These are phyloP conservation scores for Oithona nana DNA, from an alignment of 2,888 invertebrate species.

Conservation along the genomic window DNA sequence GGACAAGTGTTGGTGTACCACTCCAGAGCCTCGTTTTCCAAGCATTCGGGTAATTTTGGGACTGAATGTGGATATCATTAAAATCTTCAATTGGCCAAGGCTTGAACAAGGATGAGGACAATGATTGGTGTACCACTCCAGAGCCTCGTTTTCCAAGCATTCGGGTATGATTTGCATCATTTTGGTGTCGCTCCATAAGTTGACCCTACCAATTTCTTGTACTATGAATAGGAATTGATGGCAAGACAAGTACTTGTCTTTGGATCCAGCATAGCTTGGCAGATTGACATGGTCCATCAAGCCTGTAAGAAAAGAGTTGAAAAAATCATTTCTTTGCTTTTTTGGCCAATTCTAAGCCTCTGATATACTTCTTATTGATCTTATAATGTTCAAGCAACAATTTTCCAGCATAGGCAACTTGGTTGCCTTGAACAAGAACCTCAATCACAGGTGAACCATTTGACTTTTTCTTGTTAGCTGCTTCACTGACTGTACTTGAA, in stretches of 20 bases:
- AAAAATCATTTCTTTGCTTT: neutral
- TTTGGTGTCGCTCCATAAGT: neutral
- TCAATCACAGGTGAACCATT: conserved; percentile 36
- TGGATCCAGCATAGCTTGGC: neutral
- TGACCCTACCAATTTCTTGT: neutral
- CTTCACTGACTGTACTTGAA: conserved; percentile 54
- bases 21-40: too few species aligned
- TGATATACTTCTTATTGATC: conserved; percentile 51
- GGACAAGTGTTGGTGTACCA: neutral
- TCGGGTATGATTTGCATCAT: neutral
- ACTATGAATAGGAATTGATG: neutral
- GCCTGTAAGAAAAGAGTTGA: neutral
- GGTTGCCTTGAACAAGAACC: conserved; percentile 76
- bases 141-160: too few species aligned
- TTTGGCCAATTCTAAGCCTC: conserved; percentile 51
- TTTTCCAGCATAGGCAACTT: conserved; percentile 42
- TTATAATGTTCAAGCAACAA: conserved; percentile 49
- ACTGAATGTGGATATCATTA: too few species aligned
- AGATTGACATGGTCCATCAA: neutral
- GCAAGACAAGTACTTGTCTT: neutral
- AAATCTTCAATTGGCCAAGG: neutral
- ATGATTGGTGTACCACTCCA: too few species aligned
- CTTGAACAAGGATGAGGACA: neutral
- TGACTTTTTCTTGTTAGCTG: conserved; percentile 43
- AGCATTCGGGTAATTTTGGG: too few species aligned